Conservation (phyloP, 2,888 invertebrate species). For the Teleiodes luculella region DNA sequence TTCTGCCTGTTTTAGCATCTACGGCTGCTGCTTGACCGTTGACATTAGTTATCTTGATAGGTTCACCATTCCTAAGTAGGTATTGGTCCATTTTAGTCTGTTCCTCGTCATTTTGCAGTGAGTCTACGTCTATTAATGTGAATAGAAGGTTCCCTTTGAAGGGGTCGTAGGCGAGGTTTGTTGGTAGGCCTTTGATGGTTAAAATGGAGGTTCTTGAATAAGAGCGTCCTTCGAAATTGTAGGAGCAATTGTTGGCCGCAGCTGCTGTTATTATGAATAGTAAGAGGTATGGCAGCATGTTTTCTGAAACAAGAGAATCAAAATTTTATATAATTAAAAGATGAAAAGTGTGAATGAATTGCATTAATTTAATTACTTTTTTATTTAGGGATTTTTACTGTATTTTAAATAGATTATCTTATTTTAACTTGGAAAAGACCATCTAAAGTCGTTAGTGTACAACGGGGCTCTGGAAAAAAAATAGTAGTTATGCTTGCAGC, state of each 20-base stretch:
- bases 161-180: constrained; percentile 57
- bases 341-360: too few relatives aligned
- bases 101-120: constrained; percentile 58
- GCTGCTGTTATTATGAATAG: constrained; percentile 43
- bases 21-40: constrained; percentile 65
- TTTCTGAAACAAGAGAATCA: constrained; percentile 16
- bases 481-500: too few relatives aligned
- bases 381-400: too few relatives aligned
- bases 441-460: too few relatives aligned
- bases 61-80: constrained; percentile 47
- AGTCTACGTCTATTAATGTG: constrained; percentile 63
- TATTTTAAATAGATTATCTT: too few relatives aligned
- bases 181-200: constrained; percentile 64
- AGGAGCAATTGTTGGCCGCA: constrained; percentile 50
- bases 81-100: constrained; percentile 73
- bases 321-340: not conserved
- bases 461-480: too few relatives aligned
- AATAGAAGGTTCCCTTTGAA: constrained; percentile 54
- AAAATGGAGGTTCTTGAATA: constrained; percentile 51
- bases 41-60: constrained; percentile 55
- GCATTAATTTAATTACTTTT: too few relatives aligned
- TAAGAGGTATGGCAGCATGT: constrained; percentile 48
- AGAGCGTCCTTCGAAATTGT: constrained; percentile 40
- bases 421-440: too few relatives aligned
- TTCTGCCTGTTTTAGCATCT: constrained; percentile 47